A percentile compares a stretch with the other conserved stretches of the same genome.
Evolutionary conservation across 2,797 vertebrate species (phyloP).

Genomic region (Anableps anableps): DNA sequence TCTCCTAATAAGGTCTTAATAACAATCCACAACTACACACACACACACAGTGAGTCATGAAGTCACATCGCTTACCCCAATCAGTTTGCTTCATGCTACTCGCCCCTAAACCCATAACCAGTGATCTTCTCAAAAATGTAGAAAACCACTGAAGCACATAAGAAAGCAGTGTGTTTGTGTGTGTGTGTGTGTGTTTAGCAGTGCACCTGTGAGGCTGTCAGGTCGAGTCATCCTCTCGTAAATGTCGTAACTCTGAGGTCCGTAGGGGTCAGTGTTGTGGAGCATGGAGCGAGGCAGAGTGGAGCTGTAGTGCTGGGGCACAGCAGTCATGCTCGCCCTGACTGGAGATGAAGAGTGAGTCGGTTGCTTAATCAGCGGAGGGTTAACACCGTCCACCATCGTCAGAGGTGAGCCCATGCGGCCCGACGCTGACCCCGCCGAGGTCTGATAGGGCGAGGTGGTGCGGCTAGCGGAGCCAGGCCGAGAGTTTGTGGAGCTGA

Average conservation of each 20-base stretch:
- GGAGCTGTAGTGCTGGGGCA: slow-evolving; percentile 93
- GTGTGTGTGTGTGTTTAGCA: slow-evolving; percentile 25
- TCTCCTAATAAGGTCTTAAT: not conserved
- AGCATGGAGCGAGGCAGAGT: slow-evolving; percentile 85
- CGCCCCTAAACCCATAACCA: not conserved
- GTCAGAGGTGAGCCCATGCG: slow-evolving; percentile 90
- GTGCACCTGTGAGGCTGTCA: slow-evolving; percentile 91
- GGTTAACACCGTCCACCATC: slow-evolving; percentile 79
- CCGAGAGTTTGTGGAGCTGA: slow-evolving; percentile 85
- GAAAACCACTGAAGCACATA: not conserved
- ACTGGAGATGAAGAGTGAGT: slow-evolving; percentile 87
- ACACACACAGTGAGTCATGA: not conserved
- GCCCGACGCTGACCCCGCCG: slow-evolving; percentile 58
- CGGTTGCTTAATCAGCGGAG: slow-evolving; percentile 83
- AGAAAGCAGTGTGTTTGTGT: slow-evolving; percentile 3
- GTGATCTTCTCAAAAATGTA: slow-evolving; percentile 1
- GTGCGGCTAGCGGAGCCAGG: slow-evolving; percentile 76
- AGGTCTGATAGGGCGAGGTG: slow-evolving; percentile 83
- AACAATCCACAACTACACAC: not conserved
- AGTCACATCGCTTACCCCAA: not conserved
- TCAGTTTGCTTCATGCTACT: not conserved
- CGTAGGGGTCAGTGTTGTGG: slow-evolving; percentile 88
- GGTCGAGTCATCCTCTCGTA: slow-evolving; percentile 95
- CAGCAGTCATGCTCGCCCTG: slow-evolving; percentile 90
- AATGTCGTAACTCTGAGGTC: slow-evolving; percentile 90